phyloP scores from a whole-genome alignment of 2,888 invertebrate genomes.

The Trissonchulus sp. region DNA sequence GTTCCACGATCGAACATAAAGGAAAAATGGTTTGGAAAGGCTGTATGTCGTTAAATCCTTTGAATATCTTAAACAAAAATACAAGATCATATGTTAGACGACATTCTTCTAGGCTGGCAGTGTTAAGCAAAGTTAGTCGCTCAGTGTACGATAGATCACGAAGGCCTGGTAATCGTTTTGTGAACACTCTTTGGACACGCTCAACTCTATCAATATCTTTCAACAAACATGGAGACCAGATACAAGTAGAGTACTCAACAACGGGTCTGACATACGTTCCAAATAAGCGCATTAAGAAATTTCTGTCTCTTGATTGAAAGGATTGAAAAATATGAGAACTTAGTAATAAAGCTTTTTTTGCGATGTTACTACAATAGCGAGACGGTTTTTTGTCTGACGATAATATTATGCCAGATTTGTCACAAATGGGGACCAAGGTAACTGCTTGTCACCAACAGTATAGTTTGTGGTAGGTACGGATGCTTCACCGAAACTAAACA shows the following conservation, averaged over 20 bases:
- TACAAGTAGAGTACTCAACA: not conserved
- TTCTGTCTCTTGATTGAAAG: not conserved
- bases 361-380: not conserved
- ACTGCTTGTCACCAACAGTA: not conserved
- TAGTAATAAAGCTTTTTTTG: not conserved
- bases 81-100: not conserved
- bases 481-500: not conserved
- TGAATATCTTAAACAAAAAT: not conserved
- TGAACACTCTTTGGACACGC: not conserved
- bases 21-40: not conserved
- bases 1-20: not conserved
- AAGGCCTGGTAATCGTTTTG: not conserved
- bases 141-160: not conserved
- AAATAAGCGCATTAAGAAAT: not conserved
- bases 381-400: not conserved
- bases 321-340: not conserved
- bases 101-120: not conserved
- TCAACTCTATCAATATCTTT: not conserved
- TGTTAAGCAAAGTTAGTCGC: not conserved
- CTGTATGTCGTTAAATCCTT: not conserved
- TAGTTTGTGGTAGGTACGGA: not conserved
- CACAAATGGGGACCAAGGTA: not conserved
- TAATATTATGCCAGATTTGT: not conserved
- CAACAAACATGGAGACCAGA: not conserved
- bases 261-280: not conserved